Evolutionary conservation across 1,140 invertebrate species (phyloP).

Genomic region (Drosophila saltans): DNA sequence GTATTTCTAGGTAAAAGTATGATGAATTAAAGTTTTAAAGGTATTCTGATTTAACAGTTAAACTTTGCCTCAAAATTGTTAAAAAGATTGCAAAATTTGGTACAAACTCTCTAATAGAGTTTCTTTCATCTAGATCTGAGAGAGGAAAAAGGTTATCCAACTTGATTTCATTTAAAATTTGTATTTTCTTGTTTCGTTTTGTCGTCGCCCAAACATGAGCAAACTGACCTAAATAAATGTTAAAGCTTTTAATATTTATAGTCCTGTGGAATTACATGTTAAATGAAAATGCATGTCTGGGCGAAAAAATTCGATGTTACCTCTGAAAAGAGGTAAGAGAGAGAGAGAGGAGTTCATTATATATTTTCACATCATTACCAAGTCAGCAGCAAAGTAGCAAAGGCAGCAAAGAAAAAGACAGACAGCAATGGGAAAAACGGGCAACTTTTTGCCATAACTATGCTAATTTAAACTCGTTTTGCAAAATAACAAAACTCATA

Average conservation of each 20-base stretch:
- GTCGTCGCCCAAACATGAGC: not conserved
- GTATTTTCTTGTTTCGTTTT: not conserved
- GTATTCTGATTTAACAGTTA: too few relatives aligned
- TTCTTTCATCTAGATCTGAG: too few relatives aligned
- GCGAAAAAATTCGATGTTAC: not conserved
- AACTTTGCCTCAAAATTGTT: too few relatives aligned
- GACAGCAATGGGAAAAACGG: slow-evolving; percentile 11
- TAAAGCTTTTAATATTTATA: slow-evolving; percentile 39
- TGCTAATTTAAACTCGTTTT: slow-evolving; percentile 75
- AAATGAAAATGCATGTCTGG: slow-evolving; percentile 7
- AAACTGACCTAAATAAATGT: slow-evolving; percentile 4
- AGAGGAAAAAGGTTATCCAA: too few relatives aligned
- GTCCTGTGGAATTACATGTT: slow-evolving; percentile 1
- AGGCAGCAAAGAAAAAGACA: not conserved
- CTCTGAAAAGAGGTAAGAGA: too few relatives aligned
- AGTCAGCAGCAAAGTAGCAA: slow-evolving; percentile 45
- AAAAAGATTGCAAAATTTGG: too few relatives aligned
- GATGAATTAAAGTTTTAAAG: too few relatives aligned
- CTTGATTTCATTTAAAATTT: not conserved
- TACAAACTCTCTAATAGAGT: too few relatives aligned
- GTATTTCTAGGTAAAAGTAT: not conserved
- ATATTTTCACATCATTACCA: slow-evolving; percentile 63
- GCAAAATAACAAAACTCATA: slow-evolving; percentile 58
- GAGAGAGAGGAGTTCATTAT: not conserved
- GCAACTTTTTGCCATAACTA: slow-evolving; percentile 58